Base-by-base conservation (phyloP, 2,888 invertebrate genomes). In the Mimas tiliae region DNA sequence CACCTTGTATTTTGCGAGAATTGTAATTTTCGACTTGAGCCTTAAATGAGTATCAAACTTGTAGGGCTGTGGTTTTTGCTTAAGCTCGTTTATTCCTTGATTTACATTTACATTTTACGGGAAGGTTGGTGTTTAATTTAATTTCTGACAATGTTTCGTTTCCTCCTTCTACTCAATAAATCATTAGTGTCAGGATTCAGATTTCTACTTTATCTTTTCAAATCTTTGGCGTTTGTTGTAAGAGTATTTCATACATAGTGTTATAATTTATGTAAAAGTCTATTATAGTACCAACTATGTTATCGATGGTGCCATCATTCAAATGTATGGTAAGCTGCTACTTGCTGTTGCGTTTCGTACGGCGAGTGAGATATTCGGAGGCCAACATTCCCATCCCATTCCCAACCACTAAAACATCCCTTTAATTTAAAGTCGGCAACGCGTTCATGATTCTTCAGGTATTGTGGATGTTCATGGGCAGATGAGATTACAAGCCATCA, bases 11-110 rank as follows among this genome's bases (percentile, higher is more conserved):
- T 65, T 58, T 58, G 55, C 47, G 45, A 47, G 55, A 65, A 65
- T 65, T 53, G 65, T 65, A 65, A 65, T 55, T 65, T 65, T 65
- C 65, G 58, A 38, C 58, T 58, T 42, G 19, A 19, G 58, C 38
- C 38, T 9, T 58, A 58, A 58, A 38, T 58, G 58, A 42, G 19
- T 42, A 58, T 58, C 38, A 58, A 58, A 58, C 11, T 58, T 58
- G 55, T 55, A 58, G 38, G 58, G 58, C 58, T 42, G 58, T 42
- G 58, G 58, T 42, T 58, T 53, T 38, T 19, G 42, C 42, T 58
- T 34, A 58, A 58, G 58, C 58, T 42, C 38, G 58, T 58, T 58
- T 58, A 19, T 38, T 16, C 42, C 19, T 42, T 58, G 58, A 58
- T 58, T 58, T 58, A 42, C 38, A 58, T 58, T 58, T 58, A 38